phyloP scores from a whole-genome alignment of 30 jellyfish, hydroid and myxozoan species.

The Turritopsis rubra region DNA sequence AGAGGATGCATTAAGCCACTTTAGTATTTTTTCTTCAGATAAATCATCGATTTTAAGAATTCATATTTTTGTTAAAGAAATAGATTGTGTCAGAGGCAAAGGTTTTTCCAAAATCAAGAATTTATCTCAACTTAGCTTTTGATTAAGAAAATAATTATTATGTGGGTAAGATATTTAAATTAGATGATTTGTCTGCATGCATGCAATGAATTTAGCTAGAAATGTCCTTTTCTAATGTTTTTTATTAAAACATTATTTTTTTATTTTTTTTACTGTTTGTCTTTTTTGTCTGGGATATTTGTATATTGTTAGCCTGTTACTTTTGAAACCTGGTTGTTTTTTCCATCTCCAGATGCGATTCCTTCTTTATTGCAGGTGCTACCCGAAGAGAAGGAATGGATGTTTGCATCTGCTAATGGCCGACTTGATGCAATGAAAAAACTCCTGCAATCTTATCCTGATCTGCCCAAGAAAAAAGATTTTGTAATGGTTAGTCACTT shows the following conservation, averaged over 20 bases:
- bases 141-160: not conserved
- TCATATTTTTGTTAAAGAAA: not conserved
- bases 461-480: constrained; percentile 57
- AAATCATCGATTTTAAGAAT: not conserved
- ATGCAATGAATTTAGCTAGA: not conserved
- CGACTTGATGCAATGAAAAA: constrained; percentile 43
- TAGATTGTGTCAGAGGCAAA: too few species aligned
- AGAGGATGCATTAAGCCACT: not conserved
- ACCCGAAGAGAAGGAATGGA: constrained; percentile 58
- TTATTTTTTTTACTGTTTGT: not conserved
- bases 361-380: constrained; percentile 23
- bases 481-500: constrained; percentile 52
- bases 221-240: not conserved
- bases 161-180: not conserved
- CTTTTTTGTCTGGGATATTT: not conserved
- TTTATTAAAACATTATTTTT: not conserved
- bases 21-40: too few species aligned
- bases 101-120: too few species aligned
- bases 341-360: not conserved
- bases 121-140: too few species aligned
- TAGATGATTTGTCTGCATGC: not conserved
- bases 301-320: too few species aligned
- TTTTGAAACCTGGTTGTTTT: not conserved
- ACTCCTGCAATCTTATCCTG: constrained; percentile 54
- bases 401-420: constrained; percentile 56